Conservation (phyloP, 2,797 vertebrate genomes). For the Merluccius polli region DNA sequence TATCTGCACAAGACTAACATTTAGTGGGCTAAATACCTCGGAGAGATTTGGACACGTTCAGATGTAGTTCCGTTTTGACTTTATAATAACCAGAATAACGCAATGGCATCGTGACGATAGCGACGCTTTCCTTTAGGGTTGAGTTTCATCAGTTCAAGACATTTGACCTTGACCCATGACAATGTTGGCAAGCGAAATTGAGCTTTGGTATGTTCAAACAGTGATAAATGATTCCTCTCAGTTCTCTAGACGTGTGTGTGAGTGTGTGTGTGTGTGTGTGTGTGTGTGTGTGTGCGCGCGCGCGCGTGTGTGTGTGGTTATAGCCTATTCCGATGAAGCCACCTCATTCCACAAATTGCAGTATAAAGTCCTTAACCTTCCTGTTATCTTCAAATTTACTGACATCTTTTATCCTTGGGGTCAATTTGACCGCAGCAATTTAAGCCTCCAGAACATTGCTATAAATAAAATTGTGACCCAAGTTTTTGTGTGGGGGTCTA, state of each 20-base stretch:
- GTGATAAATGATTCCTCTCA: not conserved
- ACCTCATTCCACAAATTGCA: not conserved
- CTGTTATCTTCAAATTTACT: no score
- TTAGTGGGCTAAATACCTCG: not conserved
- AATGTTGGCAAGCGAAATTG: not conserved
- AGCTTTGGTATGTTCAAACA: not conserved
- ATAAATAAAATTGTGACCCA: no score
- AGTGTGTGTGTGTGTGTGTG: conserved; percentile 6
- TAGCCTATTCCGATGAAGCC: not conserved
- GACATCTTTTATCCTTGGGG: no score
- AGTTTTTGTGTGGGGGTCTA: no score
- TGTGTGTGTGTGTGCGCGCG: not conserved
- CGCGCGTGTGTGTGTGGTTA: not conserved
- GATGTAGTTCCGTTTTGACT: not conserved
- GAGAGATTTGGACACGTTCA: not conserved
- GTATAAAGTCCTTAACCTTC: not conserved
- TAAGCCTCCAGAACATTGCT: no score
- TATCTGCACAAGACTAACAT: not conserved
- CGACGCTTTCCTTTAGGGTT: not conserved
- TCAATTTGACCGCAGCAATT: no score
- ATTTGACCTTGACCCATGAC: conserved; percentile 11
- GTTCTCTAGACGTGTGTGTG: not conserved
- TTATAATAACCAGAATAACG: not conserved
- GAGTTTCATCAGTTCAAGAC: not conserved
- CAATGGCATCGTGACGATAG: not conserved